Base-by-base conservation (phyloP, 2,797 vertebrate genomes). In the Channa striata region DNA sequence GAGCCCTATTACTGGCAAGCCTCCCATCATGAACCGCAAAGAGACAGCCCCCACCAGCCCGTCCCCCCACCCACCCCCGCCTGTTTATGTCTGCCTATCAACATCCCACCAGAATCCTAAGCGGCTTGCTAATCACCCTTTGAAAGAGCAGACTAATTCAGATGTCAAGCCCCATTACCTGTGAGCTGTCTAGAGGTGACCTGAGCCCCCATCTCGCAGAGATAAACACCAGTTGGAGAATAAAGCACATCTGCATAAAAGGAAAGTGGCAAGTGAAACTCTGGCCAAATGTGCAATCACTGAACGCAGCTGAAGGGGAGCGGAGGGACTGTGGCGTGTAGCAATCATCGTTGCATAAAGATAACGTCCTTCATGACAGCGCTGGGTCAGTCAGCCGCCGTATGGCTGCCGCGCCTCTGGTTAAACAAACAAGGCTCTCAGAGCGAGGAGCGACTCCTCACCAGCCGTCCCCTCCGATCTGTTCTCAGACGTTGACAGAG, bases 101-200 rank as follows among this genome's bases (percentile, higher is more conserved):
- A 59, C 78, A 74, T 69, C 72, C 73, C 62, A 52, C 43, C 69
- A 79, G 79, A 86, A 88, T 85, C 74, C 81, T 85, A 86, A 91
- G 58, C 89, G 68, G 81, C 72, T 72, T 66, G 77, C 85, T 89
- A 91, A 93, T 92, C 85, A 89, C 59, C 77, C 60, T 80, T 76
- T 85, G 85, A 82, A 83, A 84, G 77, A 83, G 81, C 87, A 80
- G 78, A 72, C 78, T 87, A 91, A 92, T 88, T 90, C 85, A 87
- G 87, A 89, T 86, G 90, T 86, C 85, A 90, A 66, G 87, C 80
- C 73, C 82, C 85, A 84, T 92, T 90, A 90, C 87, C 88, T 84
- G 80, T 78, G 88, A 91, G 85, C 77, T 63, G 78, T 88, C 79
- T 87, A 47, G 80, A 89, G 91, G 89, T 92, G 87, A 90, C 84